Evolutionary conservation across 1,140 invertebrate genomes (phyloP).

Genomic region (Orussus abietinus): DNA sequence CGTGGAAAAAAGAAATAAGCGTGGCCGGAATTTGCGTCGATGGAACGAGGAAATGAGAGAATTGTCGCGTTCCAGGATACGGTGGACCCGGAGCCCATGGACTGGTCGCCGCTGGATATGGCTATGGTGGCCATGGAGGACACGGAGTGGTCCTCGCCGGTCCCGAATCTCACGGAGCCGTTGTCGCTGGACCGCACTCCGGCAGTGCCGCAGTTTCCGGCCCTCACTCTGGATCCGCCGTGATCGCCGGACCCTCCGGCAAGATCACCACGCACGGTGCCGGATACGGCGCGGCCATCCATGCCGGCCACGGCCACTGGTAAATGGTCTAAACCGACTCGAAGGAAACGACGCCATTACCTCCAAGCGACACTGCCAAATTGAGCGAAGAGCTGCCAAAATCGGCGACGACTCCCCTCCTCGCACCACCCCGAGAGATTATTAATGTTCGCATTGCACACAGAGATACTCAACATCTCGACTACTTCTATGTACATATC

Average conservation of each 20-base stretch:
- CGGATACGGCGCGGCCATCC: conserved; percentile 41
- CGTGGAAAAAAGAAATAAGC: no score
- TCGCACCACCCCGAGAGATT: neutral
- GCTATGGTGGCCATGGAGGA: conserved; percentile 22
- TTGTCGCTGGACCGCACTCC: conserved; percentile 42
- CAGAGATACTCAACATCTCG: neutral
- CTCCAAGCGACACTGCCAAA: no score
- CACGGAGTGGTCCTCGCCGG: conserved; percentile 33
- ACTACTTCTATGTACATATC: conserved; percentile 7
- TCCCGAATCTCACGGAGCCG: conserved; percentile 38
- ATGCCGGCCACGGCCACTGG: conserved; percentile 39
- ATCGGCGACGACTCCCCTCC: neutral
- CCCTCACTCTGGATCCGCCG: conserved; percentile 45
- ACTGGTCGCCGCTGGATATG: conserved; percentile 26
- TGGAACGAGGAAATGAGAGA: no score
- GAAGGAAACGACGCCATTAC: conserved; percentile 1
- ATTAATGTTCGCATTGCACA: neutral
- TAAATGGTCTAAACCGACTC: no score
- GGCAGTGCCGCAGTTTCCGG: conserved; percentile 44
- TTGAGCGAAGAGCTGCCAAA: neutral
- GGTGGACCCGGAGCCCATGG: conserved; percentile 27
- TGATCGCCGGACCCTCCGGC: conserved; percentile 48
- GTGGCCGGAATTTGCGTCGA: no score
- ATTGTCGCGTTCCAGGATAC: no score
- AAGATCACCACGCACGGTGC: conserved; percentile 48